phyloP scores from a whole-genome alignment of 2,888 invertebrate genomes.

The Melolontha melolontha region DNA sequence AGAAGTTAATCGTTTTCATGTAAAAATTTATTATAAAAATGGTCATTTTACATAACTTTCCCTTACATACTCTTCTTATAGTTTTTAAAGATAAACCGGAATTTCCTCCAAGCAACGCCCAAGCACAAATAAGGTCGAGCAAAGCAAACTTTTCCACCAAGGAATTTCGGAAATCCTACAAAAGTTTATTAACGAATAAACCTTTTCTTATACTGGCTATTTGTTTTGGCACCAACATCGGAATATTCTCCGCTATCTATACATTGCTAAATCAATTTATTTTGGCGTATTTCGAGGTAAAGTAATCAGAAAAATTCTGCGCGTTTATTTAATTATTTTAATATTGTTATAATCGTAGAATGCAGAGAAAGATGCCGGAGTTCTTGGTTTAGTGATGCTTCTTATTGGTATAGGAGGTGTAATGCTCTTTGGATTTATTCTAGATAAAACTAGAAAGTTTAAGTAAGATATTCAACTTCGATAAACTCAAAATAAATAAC shows the following conservation, averaged over 20 bases:
- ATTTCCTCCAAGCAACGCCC: slow-evolving; percentile 69
- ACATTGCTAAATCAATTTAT: slow-evolving; percentile 92
- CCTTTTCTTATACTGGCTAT: slow-evolving; percentile 84
- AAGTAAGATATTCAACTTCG: slow-evolving; percentile 73
- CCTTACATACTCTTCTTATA: too few relatives aligned
- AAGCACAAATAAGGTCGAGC: slow-evolving; percentile 68
- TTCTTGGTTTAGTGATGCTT: slow-evolving; percentile 90
- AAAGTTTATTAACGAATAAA: slow-evolving; percentile 79
- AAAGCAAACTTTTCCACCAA: slow-evolving; percentile 67
- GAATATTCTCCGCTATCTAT: slow-evolving; percentile 94
- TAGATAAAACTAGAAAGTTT: slow-evolving; percentile 93
- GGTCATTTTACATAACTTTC: too few relatives aligned
- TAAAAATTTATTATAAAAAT: too few relatives aligned
- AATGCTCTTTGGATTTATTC: slow-evolving; percentile 86
- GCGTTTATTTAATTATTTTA: too few relatives aligned
- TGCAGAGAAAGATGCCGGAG: slow-evolving; percentile 82
- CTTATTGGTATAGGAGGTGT: slow-evolving; percentile 94
- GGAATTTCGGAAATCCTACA: slow-evolving; percentile 74
- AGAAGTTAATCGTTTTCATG: too few relatives aligned
- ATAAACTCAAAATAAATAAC: too few relatives aligned
- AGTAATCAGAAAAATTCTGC: slow-evolving; percentile 49
- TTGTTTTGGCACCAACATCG: slow-evolving; percentile 93
- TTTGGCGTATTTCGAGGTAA: slow-evolving; percentile 82
- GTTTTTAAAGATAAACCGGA: slow-evolving; percentile 71
- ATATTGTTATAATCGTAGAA: slow-evolving; percentile 60